Evolutionary conservation across 2,113 vertebrate species (phyloP), one percentile per base, ranked within the genome.

Genomic region (Stegostoma tigrinum): DNA sequence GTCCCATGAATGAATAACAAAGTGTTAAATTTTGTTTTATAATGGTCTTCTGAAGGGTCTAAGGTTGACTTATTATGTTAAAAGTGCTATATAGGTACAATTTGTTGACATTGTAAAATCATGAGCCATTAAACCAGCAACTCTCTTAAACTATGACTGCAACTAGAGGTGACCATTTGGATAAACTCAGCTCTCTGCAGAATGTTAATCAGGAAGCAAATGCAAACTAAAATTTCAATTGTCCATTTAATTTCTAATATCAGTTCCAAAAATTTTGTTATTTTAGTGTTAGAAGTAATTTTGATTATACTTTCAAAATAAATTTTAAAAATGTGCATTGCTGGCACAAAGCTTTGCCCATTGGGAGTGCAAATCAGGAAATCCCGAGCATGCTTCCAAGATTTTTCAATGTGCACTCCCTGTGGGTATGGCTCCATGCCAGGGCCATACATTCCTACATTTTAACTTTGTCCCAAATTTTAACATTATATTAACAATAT

Each of bases 381-480:
- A 93, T 93, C 89, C 89, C 61, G 61, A 93, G 42, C 89, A 93
- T 61, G 2, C 34, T 93, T 93, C 61, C 89, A 93, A 93, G 89
- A 93, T 66, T 93, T 93, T n/a, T 93, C 89, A 17, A 67, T 10
- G 89, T 93, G 89, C n/a, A 93, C 89, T 93, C 89, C 89, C 61
- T 93, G 89, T 93, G 89, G 89, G 61, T 93, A 93, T 93, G 89
- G 89, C 89, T 66, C n/a, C 34, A 38, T n/a, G 89, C 89, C 89
- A 93, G 34, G 17, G 8, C 34, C 89, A 93, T n/a, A 8, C 89
- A 93, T 93, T 93, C 89, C 61, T 66, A 93, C 66, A 93, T 23
- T 66, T n/a, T 90, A 64, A 64, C 87, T 27, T 90, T n/a, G 89
- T 38, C 61, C n/a, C 89, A 93, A 93, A 93, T 66, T 93, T 93